Conservation (phyloP, 2,888 invertebrate genomes). For the Dromius quadrimaculatus region DNA sequence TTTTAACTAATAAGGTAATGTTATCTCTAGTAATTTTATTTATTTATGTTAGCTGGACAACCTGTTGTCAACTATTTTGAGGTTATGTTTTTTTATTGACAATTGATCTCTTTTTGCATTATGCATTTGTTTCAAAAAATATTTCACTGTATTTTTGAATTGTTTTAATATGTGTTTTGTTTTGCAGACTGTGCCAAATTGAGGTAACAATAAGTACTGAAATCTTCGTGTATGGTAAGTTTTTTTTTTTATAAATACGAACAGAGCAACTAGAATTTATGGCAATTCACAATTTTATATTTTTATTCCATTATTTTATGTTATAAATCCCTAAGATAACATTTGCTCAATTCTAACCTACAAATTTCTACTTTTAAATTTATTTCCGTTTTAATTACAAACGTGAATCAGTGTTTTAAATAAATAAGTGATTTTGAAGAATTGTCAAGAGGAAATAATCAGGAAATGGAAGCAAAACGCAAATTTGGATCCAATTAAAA, state of each 20-base stretch:
- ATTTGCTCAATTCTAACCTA: too few relatives aligned
- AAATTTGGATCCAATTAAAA: too few relatives aligned
- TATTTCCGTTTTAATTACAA: too few relatives aligned
- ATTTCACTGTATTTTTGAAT: not conserved
- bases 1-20: slow-evolving; percentile 10
- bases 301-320: not conserved
- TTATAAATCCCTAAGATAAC: too few relatives aligned
- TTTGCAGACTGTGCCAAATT: slow-evolving; percentile 9
- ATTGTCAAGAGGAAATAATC: too few relatives aligned
- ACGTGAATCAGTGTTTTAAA: too few relatives aligned
- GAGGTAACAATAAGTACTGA: slow-evolving; percentile 14
- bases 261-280: not conserved
- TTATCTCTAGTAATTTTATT: not conserved
- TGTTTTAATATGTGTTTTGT: not conserved
- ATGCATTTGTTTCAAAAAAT: not conserved
- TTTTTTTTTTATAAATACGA: slow-evolving; percentile 24
- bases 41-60: slow-evolving; percentile 12
- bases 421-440: too few relatives aligned
- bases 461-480: too few relatives aligned
- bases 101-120: not conserved
- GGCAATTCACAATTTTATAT: slow-evolving; percentile 6
- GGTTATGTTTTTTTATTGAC: slow-evolving; percentile 45
- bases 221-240: slow-evolving; percentile 28
- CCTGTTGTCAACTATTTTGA: slow-evolving; percentile 29
- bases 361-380: too few relatives aligned